A percentile compares a stretch with the other conserved stretches of the same genome.
phyloP scores from a whole-genome alignment of 2,888 invertebrate species.

The Meta bourneti region DNA sequence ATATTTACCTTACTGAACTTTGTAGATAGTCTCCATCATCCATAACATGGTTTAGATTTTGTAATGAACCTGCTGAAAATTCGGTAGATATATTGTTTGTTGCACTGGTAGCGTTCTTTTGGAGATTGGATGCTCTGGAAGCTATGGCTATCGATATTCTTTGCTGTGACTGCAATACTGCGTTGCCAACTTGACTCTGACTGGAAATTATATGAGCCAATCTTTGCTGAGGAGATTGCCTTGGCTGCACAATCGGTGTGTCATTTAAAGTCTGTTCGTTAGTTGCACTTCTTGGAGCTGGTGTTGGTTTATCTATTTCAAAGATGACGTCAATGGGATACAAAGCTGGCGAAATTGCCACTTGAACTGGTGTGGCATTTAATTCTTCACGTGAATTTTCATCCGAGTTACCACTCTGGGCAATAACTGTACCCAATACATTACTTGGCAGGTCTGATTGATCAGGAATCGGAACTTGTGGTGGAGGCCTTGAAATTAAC shows the following conservation, averaged over 20 bases:
- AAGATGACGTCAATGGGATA: neutral
- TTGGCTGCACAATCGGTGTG: neutral
- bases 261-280: neutral
- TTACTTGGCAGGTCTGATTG: neutral
- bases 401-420: neutral
- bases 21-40: too few relatives aligned
- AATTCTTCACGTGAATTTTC: neutral
- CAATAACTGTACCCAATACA: neutral
- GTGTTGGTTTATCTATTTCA: neutral
- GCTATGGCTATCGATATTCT: slow-evolving; percentile 8
- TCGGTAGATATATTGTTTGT: neutral
- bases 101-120: too few relatives aligned
- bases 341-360: neutral
- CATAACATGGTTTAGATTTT: neutral
- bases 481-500: neutral
- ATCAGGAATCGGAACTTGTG: neutral
- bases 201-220: slow-evolving; percentile 10
- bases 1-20: too few relatives aligned
- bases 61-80: neutral
- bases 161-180: slow-evolving; percentile 3
- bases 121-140: neutral
- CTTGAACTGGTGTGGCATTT: neutral
- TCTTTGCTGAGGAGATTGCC: neutral
- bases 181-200: slow-evolving; percentile 12
- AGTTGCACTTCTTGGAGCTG: neutral